Evolutionary conservation across 2,797 vertebrate genomes (phyloP).

Genomic region (Callimico goeldii): DNA sequence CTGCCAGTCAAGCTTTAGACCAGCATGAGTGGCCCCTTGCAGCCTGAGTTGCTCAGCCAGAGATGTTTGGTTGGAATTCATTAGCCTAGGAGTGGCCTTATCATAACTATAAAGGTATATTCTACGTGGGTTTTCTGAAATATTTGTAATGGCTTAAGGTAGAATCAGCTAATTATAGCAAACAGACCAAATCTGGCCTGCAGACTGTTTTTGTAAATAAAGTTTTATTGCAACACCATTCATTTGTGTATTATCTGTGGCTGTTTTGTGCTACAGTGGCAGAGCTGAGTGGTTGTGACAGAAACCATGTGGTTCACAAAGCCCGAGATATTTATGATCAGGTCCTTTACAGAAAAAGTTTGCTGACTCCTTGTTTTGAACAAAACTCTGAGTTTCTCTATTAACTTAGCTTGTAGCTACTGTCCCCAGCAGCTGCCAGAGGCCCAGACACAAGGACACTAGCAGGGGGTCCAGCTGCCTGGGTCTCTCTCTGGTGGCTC

Average conservation of each 20-base stretch:
- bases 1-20: neutral
- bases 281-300: neutral
- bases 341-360: neutral
- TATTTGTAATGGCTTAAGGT: neutral
- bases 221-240: neutral
- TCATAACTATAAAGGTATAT: neutral
- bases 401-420: neutral
- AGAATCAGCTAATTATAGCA: neutral
- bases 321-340: neutral
- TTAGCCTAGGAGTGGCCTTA: neutral
- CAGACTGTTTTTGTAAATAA: neutral
- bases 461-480: neutral
- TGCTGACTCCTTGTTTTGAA: neutral
- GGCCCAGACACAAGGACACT: neutral
- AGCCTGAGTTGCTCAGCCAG: neutral
- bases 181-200: neutral
- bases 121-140: neutral
- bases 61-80: neutral
- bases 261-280: too few species aligned
- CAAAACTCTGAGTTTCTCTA: neutral
- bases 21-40: neutral
- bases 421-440: neutral
- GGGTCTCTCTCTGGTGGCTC: neutral
- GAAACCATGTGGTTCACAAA: neutral
- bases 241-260: too few species aligned